Evolutionary conservation across 2,113 vertebrate species (phyloP).

Genomic region (Lophotis ruficrista): DNA sequence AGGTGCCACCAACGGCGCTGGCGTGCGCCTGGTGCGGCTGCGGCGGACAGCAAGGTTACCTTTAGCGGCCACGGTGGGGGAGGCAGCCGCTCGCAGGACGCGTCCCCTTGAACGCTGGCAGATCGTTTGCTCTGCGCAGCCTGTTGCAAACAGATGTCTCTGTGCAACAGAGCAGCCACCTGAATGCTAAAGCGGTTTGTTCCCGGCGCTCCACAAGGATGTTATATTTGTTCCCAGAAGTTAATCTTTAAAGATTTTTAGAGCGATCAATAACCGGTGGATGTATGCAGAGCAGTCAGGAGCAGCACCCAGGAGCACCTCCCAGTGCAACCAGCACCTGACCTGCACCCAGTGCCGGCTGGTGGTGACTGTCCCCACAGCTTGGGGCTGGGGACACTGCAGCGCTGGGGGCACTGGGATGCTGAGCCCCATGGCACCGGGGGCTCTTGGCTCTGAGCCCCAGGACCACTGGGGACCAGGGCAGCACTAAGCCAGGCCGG

Average conservation of each 20-base stretch:
- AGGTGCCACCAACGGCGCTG: background rate
- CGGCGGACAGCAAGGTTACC: background rate
- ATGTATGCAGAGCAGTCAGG: background rate
- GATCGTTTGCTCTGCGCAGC: background rate
- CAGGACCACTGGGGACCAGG: background rate
- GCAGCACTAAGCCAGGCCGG: background rate
- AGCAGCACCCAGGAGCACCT: background rate
- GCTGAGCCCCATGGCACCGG: background rate
- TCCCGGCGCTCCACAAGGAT: constrained; percentile 47
- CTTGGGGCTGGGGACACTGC: accelerated
- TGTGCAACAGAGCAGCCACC: constrained; percentile 36
- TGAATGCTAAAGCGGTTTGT: constrained; percentile 56
- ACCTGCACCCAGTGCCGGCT: accelerated
- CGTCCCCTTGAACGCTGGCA: background rate
- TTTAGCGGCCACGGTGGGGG: background rate
- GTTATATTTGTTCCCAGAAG: constrained; percentile 63
- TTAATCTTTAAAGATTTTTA: constrained; percentile 67
- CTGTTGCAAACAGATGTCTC: constrained; percentile 44
- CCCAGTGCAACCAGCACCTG: accelerated
- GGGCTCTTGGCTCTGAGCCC: background rate
- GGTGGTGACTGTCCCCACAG: background rate
- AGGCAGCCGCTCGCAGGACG: background rate
- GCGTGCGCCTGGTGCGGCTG: background rate
- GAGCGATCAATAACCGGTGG: constrained; percentile 50
- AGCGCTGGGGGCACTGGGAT: background rate